Evolutionary conservation across 35 echinoderm and acorn worm species (phyloP).

Genomic region (Lytechinus variegatus): DNA sequence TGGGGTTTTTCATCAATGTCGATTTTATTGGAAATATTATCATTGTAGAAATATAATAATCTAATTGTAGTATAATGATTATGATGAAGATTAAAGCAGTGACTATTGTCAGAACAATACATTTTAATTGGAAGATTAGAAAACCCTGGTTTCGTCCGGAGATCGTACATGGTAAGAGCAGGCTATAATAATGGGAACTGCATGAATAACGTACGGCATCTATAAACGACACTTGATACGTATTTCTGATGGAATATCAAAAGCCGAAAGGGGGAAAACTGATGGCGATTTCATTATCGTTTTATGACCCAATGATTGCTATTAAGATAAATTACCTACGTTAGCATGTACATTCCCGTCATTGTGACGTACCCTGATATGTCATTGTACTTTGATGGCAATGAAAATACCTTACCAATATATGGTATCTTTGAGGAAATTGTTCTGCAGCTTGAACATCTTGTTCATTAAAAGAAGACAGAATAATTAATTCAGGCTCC

Average conservation of each 20-base stretch:
- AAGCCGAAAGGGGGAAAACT: background rate
- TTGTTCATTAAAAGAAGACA: too few species aligned
- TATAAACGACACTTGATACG: background rate
- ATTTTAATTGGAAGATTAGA: too few species aligned
- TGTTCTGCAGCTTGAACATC: background rate
- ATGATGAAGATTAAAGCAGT: too few species aligned
- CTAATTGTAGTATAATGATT: too few species aligned
- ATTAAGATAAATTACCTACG: background rate
- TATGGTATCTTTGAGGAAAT: background rate
- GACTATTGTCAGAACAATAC: too few species aligned
- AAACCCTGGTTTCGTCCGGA: too few species aligned
- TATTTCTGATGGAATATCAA: background rate
- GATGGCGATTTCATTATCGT: conserved; percentile 2
- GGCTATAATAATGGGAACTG: background rate
- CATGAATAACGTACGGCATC: background rate
- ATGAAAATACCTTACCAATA: background rate
- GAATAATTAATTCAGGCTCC: too few species aligned
- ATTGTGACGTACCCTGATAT: background rate
- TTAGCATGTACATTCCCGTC: background rate
- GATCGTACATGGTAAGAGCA: too few species aligned
- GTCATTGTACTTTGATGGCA: background rate
- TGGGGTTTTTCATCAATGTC: too few species aligned
- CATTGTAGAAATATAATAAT: too few species aligned
- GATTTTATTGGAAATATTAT: too few species aligned
- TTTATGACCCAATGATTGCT: background rate